These are phyloP conservation scores for Agonum fuliginosum DNA, from an alignment of 2,888 invertebrate species.

Conservation along the genomic window DNA sequence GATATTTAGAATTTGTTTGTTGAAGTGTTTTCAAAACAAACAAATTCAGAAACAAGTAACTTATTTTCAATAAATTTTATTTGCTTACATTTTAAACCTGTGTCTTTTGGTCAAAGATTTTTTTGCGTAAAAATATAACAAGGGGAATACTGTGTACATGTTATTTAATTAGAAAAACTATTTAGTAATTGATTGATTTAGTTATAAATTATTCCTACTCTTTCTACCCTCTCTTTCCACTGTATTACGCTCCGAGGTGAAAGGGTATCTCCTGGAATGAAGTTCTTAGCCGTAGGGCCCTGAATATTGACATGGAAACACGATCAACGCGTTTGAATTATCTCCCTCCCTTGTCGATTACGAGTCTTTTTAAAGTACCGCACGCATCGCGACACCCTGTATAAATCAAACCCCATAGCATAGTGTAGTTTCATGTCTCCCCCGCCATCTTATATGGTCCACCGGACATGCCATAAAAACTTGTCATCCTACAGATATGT, in stretches of 20 bases:
- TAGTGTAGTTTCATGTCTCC: neutral
- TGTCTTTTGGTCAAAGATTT: too few species aligned
- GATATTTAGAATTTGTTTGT: too few species aligned
- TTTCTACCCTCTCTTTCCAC: neutral
- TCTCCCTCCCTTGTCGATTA: constrained; percentile 39
- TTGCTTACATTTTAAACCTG: too few species aligned
- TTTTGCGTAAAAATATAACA: too few species aligned
- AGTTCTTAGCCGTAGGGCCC: constrained; percentile 46
- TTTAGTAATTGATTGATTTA: too few species aligned
- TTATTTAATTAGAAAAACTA: too few species aligned
- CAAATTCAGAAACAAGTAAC: too few species aligned
- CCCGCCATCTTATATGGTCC: neutral
- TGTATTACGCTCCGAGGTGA: neutral
- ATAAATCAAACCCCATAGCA: constrained; percentile 29
- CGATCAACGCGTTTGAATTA: constrained; percentile 54
- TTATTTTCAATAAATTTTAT: too few species aligned
- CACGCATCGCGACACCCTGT: constrained; percentile 12
- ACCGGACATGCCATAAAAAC: constrained; percentile 35
- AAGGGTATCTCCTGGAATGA: constrained; percentile 40
- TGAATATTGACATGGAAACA: constrained; percentile 51
- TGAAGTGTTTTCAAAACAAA: too few species aligned
- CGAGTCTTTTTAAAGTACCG: constrained; percentile 45
- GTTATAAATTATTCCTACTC: too few species aligned
- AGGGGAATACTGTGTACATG: too few species aligned
- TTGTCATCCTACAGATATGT: constrained; percentile 14